Percentiles rank a stretch among this genome's conserved stretches.
Conservation (phyloP, 2,888 invertebrate species). For the Stramonita haemastoma region DNA sequence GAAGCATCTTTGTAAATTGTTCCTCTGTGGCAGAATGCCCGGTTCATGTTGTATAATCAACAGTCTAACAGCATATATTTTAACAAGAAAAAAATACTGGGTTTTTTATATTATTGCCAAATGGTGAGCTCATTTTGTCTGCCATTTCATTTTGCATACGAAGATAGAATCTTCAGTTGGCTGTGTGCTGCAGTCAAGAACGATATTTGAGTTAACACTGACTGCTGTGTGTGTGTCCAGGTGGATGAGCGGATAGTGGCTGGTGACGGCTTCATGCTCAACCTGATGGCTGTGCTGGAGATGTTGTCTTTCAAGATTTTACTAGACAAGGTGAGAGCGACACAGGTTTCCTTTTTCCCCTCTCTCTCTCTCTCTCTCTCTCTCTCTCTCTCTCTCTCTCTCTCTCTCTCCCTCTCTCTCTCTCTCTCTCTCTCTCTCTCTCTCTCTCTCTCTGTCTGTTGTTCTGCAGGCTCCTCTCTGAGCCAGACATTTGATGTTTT, state of each 20-base stretch:
- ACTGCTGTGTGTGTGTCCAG: slow-evolving; percentile 56
- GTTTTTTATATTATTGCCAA: too few species aligned
- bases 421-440: background rate
- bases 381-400: background rate
- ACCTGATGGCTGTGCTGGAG: slow-evolving; percentile 93
- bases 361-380: slow-evolving; percentile 1
- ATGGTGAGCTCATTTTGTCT: too few species aligned
- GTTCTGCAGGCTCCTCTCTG: background rate
- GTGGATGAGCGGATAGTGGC: slow-evolving; percentile 91
- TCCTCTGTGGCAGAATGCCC: too few species aligned
- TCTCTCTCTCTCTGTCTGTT: background rate
- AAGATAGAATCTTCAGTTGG: too few species aligned
- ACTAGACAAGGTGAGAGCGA: slow-evolving; percentile 84
- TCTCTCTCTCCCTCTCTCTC: background rate
- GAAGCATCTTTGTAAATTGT: too few species aligned
- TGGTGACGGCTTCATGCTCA: slow-evolving; percentile 97
- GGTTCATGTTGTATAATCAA: too few species aligned
- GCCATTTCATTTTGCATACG: too few species aligned
- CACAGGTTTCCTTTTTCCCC: background rate
- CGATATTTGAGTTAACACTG: too few species aligned
- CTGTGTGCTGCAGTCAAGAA: too few species aligned
- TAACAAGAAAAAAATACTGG: too few species aligned
- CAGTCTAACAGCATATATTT: too few species aligned
- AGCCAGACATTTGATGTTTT: background rate
- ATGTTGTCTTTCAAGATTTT: slow-evolving; percentile 91